These are phyloP conservation scores for Micropoecilia bifurca DNA, from an alignment of 2,797 vertebrate genomes.

Conservation along the genomic window DNA sequence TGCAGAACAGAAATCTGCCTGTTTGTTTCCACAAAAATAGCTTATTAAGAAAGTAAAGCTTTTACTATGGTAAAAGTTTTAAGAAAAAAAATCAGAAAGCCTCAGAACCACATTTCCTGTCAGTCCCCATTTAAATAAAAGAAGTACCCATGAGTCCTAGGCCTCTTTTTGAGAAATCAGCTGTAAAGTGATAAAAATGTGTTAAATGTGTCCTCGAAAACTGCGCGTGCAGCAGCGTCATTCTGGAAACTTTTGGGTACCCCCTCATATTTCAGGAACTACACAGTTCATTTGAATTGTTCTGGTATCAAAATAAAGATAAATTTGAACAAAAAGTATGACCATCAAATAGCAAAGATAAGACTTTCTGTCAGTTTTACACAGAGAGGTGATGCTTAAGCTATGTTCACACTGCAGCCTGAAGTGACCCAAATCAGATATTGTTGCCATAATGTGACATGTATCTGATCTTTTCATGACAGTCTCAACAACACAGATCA, in stretches of 20 bases:
- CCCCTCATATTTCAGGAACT: not conserved
- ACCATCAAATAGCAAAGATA: too few species aligned
- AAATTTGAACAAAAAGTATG: not conserved
- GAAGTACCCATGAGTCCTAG: not conserved
- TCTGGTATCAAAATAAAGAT: not conserved
- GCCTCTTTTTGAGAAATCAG: not conserved
- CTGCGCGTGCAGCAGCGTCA: too few species aligned
- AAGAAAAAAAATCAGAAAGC: not conserved
- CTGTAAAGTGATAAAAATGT: not conserved
- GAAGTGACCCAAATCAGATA: too few species aligned
- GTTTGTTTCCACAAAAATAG: not conserved
- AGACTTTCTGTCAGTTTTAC: too few species aligned
- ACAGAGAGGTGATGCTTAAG: too few species aligned
- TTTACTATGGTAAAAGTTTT: not conserved
- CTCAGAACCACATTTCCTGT: not conserved
- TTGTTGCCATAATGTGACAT: too few species aligned
- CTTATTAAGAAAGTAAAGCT: not conserved
- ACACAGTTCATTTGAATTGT: not conserved
- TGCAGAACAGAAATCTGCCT: not conserved
- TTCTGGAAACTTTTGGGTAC: too few species aligned
- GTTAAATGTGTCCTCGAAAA: not conserved
- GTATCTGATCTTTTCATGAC: too few species aligned
- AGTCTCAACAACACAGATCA: too few species aligned
- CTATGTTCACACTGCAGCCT: too few species aligned
- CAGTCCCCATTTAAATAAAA: not conserved